phyloP scores from a whole-genome alignment of 1,140 invertebrate species.

The Papilio xuthus region DNA sequence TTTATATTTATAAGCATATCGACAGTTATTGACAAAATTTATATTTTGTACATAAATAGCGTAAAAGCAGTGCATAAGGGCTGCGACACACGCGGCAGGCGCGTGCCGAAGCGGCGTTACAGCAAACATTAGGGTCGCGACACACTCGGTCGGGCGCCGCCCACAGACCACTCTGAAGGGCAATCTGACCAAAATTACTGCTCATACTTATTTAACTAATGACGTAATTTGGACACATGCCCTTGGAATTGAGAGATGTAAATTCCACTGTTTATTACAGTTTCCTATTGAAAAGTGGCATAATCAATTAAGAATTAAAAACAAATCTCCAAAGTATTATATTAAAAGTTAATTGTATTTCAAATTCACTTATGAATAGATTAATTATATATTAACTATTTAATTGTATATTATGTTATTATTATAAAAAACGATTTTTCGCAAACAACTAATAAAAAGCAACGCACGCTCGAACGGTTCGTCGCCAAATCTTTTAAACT shows the following conservation, averaged over 20 bases:
- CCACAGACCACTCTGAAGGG: conserved; percentile 26
- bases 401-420: background rate
- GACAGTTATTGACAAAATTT: background rate
- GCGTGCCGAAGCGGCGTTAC: conserved; percentile 22
- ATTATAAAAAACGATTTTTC: background rate
- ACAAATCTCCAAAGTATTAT: too few relatives aligned
- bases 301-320: too few relatives aligned
- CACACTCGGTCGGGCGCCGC: conserved; percentile 18
- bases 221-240: background rate
- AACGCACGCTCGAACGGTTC: conserved; percentile 17
- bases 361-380: background rate
- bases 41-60: conserved; percentile 28
- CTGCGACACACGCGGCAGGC: conserved; percentile 15
- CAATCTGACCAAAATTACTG: conserved; percentile 36
- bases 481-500: conserved; percentile 37
- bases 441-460: conserved; percentile 24
- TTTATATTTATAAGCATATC: too few relatives aligned
- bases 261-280: background rate
- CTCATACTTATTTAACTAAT: conserved; percentile 8
- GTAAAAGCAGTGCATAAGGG: conserved; percentile 5
- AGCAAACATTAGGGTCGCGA: conserved; percentile 35
- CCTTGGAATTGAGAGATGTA: background rate
- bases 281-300: too few relatives aligned
- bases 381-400: too few relatives aligned
- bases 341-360: background rate